phyloP scores from a whole-genome alignment of 2,113 vertebrate species.

The Potamarius usumacintae region DNA sequence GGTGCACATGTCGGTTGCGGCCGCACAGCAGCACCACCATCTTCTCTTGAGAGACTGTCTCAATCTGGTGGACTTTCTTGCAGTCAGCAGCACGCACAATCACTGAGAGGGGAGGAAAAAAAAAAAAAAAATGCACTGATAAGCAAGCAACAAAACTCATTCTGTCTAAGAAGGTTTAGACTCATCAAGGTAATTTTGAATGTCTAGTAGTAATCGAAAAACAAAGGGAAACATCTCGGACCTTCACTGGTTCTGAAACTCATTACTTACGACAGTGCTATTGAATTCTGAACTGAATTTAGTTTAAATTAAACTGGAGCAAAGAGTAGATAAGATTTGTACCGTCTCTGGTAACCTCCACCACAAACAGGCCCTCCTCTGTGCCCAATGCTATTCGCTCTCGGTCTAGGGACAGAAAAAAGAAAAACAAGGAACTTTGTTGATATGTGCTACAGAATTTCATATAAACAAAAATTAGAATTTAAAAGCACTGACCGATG shows the following conservation, averaged over 20 bases:
- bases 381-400: slow-evolving; percentile 90
- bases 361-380: slow-evolving; percentile 92
- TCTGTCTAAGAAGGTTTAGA: neutral
- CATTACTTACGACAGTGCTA: neutral
- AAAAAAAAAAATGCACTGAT: neutral
- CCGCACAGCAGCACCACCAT: slow-evolving; percentile 86
- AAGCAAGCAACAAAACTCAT: neutral
- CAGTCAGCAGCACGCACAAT: slow-evolving; percentile 92
- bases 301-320: neutral
- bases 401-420: slow-evolving; percentile 76
- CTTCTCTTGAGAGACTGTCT: slow-evolving; percentile 86
- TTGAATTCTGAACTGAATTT: neutral
- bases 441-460: neutral
- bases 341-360: slow-evolving; percentile 95
- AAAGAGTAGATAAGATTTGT: slow-evolving; percentile 51
- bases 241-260: neutral
- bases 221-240: neutral
- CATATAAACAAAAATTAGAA: neutral
- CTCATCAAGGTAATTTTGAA: neutral
- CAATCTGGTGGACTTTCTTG: slow-evolving; percentile 94
- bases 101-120: slow-evolving; percentile 68
- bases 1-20: slow-evolving; percentile 88
- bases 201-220: neutral
- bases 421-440: neutral
- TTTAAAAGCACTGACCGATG: slow-evolving; percentile 73